Evolutionary conservation across 2,113 vertebrate genomes (phyloP), one percentile per base, ranked within the genome.

Genomic region (Pluvialis apricaria): DNA sequence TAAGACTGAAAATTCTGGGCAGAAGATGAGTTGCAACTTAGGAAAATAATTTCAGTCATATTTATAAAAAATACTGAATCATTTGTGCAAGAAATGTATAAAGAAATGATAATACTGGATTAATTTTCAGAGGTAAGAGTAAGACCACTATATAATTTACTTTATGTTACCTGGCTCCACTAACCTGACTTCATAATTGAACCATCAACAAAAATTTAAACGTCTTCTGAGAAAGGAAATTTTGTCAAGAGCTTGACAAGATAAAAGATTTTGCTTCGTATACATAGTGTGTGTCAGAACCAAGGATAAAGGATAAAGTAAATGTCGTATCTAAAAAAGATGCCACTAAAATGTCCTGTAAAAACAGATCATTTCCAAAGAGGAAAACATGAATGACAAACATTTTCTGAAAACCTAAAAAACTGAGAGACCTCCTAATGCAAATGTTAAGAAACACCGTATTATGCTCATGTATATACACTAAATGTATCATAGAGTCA

Each of bases 11-110:
- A 95, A 86, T 88, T 84, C 40, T 84, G 57, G 16, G 16, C 15
- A 86, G 57, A 92, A 54, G 65, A 96, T 66, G 87, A 89, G 42
- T 71, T 95, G 75, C 38, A 95, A 94, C 94, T 85, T 70, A 76
- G 65, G 38, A 62, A 71, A 79, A 65, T 25, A 60, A 32, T 86
- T 96, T 82, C 65, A 78, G n/a, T 25, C 14, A 9, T 73, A 57
- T 71, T 91, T 86, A 40, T 82, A 47, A 84, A 89, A 64, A 79
- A n/a, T 51, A 58, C 2, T 8, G 17, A 54, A 47, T 32, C 5
- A 20, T 34, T 84, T 90, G 6, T 70, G 20, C 25, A 92, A 80
- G n/a, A 65, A 65, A 66, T 75, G 4, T 22, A 34, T 64, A n/a
- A 1, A 9, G 42, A 79, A 90, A 86, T 86, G 7, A 12, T 84